These are phyloP conservation scores for Celastrina argiolus DNA, from an alignment of 2,888 invertebrate genomes.

Conservation along the genomic window DNA sequence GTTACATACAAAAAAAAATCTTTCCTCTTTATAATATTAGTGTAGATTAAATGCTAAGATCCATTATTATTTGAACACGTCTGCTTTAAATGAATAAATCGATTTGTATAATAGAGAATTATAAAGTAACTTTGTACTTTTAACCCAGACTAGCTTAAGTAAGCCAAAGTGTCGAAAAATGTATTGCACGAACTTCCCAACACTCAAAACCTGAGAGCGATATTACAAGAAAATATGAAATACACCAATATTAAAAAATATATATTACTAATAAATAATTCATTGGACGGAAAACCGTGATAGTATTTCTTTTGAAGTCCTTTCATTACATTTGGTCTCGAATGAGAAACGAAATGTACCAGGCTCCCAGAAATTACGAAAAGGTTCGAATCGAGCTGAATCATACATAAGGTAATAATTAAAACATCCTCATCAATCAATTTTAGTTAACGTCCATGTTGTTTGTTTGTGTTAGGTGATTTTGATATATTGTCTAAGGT, in stretches of 20 bases:
- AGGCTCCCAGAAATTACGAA: neutral
- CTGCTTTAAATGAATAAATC: too few relatives aligned
- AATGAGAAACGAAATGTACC: neutral
- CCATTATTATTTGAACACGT: too few relatives aligned
- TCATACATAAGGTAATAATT: slow-evolving; percentile 19
- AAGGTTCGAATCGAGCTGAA: slow-evolving; percentile 1
- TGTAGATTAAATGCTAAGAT: too few relatives aligned
- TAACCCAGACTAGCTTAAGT: too few relatives aligned
- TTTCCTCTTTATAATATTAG: too few relatives aligned
- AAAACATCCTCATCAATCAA: slow-evolving; percentile 10
- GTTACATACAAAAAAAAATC: too few relatives aligned
- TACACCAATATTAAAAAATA: neutral
- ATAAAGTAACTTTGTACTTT: too few relatives aligned
- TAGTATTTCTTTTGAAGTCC: neutral
- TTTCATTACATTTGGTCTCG: neutral
- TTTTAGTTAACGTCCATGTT: neutral
- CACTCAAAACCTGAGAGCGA: neutral
- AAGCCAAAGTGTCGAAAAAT: neutral
- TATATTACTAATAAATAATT: neutral
- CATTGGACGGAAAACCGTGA: neutral
- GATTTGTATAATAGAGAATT: too few relatives aligned
- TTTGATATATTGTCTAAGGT: neutral
- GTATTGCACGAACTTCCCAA: neutral
- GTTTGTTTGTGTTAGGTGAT: neutral
- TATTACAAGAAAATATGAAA: neutral